Base-by-base conservation (phyloP, 2,113 vertebrate species). In the Solea senegalensis region DNA sequence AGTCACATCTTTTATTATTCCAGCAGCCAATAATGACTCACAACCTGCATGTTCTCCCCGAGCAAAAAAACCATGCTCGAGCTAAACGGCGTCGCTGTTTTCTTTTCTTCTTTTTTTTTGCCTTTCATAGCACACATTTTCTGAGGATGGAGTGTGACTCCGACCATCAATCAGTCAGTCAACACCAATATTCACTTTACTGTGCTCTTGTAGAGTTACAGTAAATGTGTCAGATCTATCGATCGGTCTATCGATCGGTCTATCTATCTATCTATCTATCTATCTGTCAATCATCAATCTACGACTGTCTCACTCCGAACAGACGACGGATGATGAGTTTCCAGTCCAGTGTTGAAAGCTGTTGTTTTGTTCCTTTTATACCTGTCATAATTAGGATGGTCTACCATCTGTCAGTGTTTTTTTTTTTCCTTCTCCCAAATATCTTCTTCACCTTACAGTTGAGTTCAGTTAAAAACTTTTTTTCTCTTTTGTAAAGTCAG, bases 1-100 rank as follows among this genome's bases (percentile, higher is more conserved):
- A 27, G 69, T 8, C 45, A 49, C 15, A 3, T 76, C 72, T 51
- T 86, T 78, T 82, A 57, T 83, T 71, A 57, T 83, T 71, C 62
- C 6, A 40, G 16, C 1, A 79, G 28, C 72, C 62, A 49, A 54
- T 72, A 60, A 9, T 76, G 78, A 82, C 71, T 81, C 78, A 69
- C 59, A 72, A 65, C 61, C 77, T 15, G 49, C 62, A 7, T 40
- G 55, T 60, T 72, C 34, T 4, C 34, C 34, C 1, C 21, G 21
- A 21, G 21, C 21, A 21, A 21, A 21, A 21, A 80, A 53, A 60
- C 28, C 21, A 21, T 21, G 52, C 66, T 70, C 26, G 0, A 53
- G 53, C 54, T 58, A 9, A 64, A 58, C 57, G 5, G 41, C 43
- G 39, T 12, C 1, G 2, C 9, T 7, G 11, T 26, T 56, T 61